A percentile compares a stretch with the other conserved stretches of the same genome.
Evolutionary conservation across 2,888 invertebrate genomes (phyloP).

Genomic region (Lamproptera curius): DNA sequence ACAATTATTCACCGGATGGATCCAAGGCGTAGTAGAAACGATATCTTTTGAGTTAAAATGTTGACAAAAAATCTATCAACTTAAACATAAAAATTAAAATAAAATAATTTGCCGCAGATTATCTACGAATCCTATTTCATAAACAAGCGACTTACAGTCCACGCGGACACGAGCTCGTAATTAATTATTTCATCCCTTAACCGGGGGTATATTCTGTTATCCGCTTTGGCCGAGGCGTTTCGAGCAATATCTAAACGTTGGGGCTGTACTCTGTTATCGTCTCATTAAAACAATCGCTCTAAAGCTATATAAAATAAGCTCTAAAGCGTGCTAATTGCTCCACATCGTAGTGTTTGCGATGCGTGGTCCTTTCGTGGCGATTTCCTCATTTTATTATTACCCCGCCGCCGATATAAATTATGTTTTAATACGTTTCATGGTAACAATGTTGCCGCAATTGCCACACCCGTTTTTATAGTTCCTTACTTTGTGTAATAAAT

Average conservation of each 20-base stretch:
- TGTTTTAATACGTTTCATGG: neutral
- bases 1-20: too few species aligned
- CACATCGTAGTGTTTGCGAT: neutral
- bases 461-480: too few species aligned
- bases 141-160: neutral
- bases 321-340: slow-evolving; percentile 46
- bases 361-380: neutral
- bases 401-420: neutral
- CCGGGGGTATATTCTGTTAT: slow-evolving; percentile 9
- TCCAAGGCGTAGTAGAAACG: too few species aligned
- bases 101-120: too few species aligned
- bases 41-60: too few species aligned
- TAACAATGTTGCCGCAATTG: too few species aligned
- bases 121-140: neutral
- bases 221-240: slow-evolving; percentile 25
- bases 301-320: too few species aligned
- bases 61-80: too few species aligned
- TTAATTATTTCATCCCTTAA: slow-evolving; percentile 14
- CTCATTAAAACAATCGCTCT: slow-evolving; percentile 60
- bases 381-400: neutral
- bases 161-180: slow-evolving; percentile 1
- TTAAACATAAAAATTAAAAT: too few species aligned
- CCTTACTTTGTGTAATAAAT: too few species aligned
- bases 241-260: slow-evolving; percentile 40
- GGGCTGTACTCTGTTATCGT: slow-evolving; percentile 48